Evolutionary conservation across 2,113 vertebrate genomes (phyloP).

Genomic region (Lanius ludovicianus): DNA sequence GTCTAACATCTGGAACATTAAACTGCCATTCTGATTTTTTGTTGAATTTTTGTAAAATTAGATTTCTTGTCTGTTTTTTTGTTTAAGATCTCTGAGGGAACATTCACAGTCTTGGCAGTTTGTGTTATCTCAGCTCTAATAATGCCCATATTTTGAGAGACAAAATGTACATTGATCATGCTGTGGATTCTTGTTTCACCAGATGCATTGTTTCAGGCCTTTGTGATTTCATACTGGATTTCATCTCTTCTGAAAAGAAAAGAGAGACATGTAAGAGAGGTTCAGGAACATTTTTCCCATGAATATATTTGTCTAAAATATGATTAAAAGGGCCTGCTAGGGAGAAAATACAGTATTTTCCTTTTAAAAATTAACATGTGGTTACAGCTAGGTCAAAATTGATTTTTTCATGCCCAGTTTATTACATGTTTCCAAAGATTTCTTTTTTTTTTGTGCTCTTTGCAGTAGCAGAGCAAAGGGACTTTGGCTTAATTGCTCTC

Average conservation of each 20-base stretch:
- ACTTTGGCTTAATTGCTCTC: not conserved
- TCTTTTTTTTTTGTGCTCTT: not conserved
- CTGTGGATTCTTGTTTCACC: constrained; percentile 15
- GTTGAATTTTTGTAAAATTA: constrained; percentile 56
- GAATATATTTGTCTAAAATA: constrained; percentile 39
- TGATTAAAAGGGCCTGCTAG: constrained; percentile 7
- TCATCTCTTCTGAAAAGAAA: constrained; percentile 38
- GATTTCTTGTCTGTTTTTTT: constrained; percentile 24
- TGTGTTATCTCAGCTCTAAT: constrained; percentile 44
- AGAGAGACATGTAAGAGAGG: not conserved
- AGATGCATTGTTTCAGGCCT: constrained; percentile 48
- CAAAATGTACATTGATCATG: constrained; percentile 31
- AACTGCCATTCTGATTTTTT: constrained; percentile 35
- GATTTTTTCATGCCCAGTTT: not conserved
- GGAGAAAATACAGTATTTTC: not conserved
- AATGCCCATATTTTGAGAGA: constrained; percentile 48
- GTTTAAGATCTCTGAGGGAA: constrained; percentile 36
- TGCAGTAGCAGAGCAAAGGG: not conserved
- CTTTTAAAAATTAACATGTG: not conserved
- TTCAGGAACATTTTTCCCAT: constrained; percentile 56
- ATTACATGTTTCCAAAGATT: not conserved
- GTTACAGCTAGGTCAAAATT: constrained; percentile 7
- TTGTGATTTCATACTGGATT: constrained; percentile 65
- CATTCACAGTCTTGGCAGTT: not conserved
- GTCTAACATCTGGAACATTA: constrained; percentile 52